Percentiles rank a stretch among this genome's conserved stretches.
These are phyloP conservation scores for Glandiceps talaboti DNA, from an alignment of 53 echinoderm and acorn worm species.

Conservation along the genomic window DNA sequence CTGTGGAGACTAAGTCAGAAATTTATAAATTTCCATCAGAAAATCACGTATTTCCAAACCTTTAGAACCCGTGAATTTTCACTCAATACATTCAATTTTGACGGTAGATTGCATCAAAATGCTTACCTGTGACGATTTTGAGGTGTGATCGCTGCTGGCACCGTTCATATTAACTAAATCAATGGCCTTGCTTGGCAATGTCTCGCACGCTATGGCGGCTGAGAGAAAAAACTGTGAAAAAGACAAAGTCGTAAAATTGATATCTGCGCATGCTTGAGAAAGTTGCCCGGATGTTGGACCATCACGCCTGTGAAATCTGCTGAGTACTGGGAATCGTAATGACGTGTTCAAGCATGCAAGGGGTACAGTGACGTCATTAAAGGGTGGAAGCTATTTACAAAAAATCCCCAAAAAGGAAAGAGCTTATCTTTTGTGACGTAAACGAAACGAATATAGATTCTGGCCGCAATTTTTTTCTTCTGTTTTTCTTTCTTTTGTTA, in stretches of 20 bases:
- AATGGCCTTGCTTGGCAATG: not conserved
- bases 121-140: conserved; percentile 20
- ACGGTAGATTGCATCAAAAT: conserved; percentile 1
- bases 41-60: not conserved
- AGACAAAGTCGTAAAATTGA: conserved; percentile 55
- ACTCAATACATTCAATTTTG: not conserved
- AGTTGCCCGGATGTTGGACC: not conserved
- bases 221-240: conserved; percentile 34
- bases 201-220: conserved; percentile 32
- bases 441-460: too few species aligned
- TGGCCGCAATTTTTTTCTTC: too few species aligned
- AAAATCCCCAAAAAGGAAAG: too few species aligned
- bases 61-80: not conserved
- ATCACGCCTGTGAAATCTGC: conserved; percentile 5
- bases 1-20: not conserved
- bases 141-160: conserved; percentile 6
- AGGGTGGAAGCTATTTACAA: too few species aligned
- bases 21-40: not conserved
- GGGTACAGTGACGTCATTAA: not conserved
- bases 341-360: not conserved
- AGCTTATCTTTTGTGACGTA: too few species aligned
- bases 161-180: conserved; percentile 18
- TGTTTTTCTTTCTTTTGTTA: too few species aligned
- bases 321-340: conserved; percentile 18
- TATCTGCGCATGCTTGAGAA: conserved; percentile 55